A percentile compares a stretch with the other conserved stretches of the same genome.
These are phyloP conservation scores for Drosophila truncata DNA, from an alignment of 1,140 invertebrate species.

Conservation along the genomic window DNA sequence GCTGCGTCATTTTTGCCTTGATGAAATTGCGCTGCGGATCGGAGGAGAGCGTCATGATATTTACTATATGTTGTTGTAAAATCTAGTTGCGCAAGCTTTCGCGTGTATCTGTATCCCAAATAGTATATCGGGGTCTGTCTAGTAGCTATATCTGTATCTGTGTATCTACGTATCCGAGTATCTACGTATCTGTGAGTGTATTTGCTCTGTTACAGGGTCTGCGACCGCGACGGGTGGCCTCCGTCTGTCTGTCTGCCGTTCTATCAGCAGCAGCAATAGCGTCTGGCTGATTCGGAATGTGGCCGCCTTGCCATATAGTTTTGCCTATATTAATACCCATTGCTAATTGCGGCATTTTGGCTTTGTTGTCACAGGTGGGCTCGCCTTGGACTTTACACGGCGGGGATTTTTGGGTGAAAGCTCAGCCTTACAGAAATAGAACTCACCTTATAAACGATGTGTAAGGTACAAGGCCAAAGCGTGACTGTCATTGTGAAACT, in stretches of 20 bases:
- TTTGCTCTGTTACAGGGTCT: conserved; percentile 60
- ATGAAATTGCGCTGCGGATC: conserved; percentile 53
- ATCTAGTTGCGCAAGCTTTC: conserved; percentile 71
- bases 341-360: conserved; percentile 38
- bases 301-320: conserved; percentile 28
- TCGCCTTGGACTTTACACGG: conserved; percentile 1
- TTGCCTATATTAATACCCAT: conserved; percentile 45
- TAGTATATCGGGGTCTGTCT: conserved; percentile 10
- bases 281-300: conserved; percentile 48
- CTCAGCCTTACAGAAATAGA: conserved; percentile 17
- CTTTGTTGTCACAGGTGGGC: conserved; percentile 8
- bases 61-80: conserved; percentile 58
- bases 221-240: conserved; percentile 66
- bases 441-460: background rate
- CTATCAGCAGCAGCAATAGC: conserved; percentile 48
- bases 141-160: conserved; percentile 8
- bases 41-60: conserved; percentile 56
- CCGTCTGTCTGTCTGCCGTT: conserved; percentile 65
- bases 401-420: conserved; percentile 19
- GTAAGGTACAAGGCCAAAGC: background rate
- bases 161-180: conserved; percentile 20
- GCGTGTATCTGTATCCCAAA: conserved; percentile 34
- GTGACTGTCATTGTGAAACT: background rate
- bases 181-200: conserved; percentile 28
- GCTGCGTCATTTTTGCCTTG: conserved; percentile 59